Evolutionary conservation across 2,888 invertebrate genomes (phyloP).

Genomic region (Polydrusus tereticollis): DNA sequence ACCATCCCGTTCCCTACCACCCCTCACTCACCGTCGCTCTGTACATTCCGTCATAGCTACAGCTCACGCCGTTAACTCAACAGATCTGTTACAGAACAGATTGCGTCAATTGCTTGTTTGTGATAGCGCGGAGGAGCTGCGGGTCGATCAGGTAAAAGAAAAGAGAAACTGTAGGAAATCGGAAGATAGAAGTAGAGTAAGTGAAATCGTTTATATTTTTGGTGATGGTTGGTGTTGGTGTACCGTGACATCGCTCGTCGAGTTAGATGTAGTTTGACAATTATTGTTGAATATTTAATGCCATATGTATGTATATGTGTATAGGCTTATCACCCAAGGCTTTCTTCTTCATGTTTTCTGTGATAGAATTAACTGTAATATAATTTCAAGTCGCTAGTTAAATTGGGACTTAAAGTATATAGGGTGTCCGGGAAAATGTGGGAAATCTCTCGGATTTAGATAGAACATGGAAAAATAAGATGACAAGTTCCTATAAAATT

Average conservation of each 20-base stretch:
- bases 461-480: no score
- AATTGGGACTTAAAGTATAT: no score
- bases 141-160: constrained; percentile 64
- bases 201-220: constrained; percentile 8
- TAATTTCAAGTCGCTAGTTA: no score
- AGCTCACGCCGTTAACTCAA: constrained; percentile 67
- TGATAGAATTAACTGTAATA: no score
- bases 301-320: no score
- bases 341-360: no score
- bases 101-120: constrained; percentile 81
- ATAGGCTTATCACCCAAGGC: no score
- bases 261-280: neutral
- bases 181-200: constrained; percentile 31
- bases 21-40: constrained; percentile 69
- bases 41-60: constrained; percentile 73
- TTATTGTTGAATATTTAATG: no score
- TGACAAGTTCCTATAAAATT: no score
- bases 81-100: constrained; percentile 82
- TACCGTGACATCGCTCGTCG: neutral
- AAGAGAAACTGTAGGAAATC: constrained; percentile 20
- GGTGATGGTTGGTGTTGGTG: neutral
- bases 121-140: constrained; percentile 78
- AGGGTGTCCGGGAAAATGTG: no score
- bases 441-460: no score
- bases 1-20: constrained; percentile 70